phyloP scores from a whole-genome alignment of 2,797 vertebrate species.

The Pangasius larnaudii region DNA sequence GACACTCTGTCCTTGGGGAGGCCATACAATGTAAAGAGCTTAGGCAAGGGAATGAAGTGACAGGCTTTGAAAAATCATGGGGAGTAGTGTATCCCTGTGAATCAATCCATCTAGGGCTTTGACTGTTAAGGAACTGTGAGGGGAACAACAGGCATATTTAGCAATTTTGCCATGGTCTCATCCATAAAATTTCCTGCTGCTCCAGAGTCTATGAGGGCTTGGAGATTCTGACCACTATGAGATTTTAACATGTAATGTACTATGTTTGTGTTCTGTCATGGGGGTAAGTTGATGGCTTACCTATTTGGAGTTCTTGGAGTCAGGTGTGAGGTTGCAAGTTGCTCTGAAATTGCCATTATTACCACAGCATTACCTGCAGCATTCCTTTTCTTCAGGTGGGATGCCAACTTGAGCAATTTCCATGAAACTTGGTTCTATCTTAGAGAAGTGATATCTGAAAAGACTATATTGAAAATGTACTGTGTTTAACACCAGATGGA shows the following conservation, averaged over 20 bases:
- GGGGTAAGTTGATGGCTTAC: too few relatives aligned
- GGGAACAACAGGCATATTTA: background rate
- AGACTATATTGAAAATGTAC: background rate
- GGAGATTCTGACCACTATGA: background rate
- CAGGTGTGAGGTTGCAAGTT: background rate
- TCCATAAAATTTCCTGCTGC: background rate
- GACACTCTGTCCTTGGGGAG: background rate
- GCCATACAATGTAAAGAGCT: background rate
- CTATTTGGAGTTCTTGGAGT: too few relatives aligned
- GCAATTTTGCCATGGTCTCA: background rate
- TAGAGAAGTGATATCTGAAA: background rate
- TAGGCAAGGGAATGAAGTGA: background rate
- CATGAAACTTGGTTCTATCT: background rate
- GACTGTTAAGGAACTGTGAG: background rate
- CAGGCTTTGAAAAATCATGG: background rate
- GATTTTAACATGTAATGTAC: background rate
- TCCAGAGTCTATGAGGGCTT: background rate
- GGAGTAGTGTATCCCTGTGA: background rate
- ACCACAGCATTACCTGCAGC: background rate
- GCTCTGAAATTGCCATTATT: background rate
- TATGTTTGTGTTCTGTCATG: too few relatives aligned
- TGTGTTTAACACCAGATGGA: background rate
- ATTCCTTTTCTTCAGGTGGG: background rate
- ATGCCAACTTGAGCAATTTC: background rate
- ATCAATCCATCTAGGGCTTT: background rate